Base-by-base conservation (phyloP, 2,888 invertebrate genomes). In the Scotopteryx bipunctaria region DNA sequence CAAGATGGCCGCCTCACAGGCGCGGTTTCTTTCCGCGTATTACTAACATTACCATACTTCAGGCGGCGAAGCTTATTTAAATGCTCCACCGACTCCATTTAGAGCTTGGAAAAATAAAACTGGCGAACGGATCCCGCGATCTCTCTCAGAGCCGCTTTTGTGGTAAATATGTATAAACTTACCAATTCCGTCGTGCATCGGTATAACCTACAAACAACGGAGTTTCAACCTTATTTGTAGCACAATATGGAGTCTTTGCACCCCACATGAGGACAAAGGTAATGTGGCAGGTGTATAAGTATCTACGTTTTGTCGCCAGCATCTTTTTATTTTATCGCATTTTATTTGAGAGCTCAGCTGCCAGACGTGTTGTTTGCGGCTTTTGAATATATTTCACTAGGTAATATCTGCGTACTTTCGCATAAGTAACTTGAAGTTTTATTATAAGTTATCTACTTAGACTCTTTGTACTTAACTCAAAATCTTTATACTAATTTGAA, bases 21-120 rank as follows among this genome's bases (percentile, higher is more conserved):
- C 79, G 82, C 81, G 82, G 84, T 86, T 86, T 82, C 87, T 85
- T 83, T 78, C 76, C 80, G 80, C 83, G 87, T 87, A 88, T 88
- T 88, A 88, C 85, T 79, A 78, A 84, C 87, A 90, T 90, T 90
- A 90, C 88, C 90, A 89, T 90, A 88, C 87, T 88, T 86, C 86
- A 87, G 86, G 75, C 85, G 78, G 75, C 80, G 88, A 81, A 83
- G 89, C 88, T 90, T 90, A 90, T 90, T 89, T 89, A 90, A 90
- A 90, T 90, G 90, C 88, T 86, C 88, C 89, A 88, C 89, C 86
- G 90, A 87, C 89, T 90, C 89, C 89, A 90, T 89, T 90, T 89
- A 90, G 86, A 89, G 86, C 87, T 89, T 86, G 88, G 86, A 86
- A 89, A 89, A 89, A 90, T 89, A 90, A 90, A 89, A 89, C 86